Percentiles rank a stretch among this genome's conserved stretches.
Evolutionary conservation across 2,797 vertebrate genomes (phyloP).

Genomic region (Hoplostethus atlanticus): DNA sequence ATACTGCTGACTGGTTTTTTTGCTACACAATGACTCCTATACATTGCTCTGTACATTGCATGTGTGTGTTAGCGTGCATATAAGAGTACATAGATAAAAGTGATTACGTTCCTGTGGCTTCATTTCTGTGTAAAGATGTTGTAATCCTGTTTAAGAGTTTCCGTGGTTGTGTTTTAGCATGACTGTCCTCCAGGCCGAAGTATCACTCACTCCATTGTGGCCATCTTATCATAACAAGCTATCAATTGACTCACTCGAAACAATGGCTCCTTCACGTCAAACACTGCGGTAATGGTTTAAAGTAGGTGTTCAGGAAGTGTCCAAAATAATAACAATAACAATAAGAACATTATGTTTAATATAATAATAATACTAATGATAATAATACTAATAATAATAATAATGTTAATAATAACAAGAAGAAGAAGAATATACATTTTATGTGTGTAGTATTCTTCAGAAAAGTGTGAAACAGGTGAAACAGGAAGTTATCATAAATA

Average conservation of each 20-base stretch:
- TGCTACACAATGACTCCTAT: constrained; percentile 34
- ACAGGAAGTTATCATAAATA: too few relatives aligned
- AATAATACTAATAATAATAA: too few relatives aligned
- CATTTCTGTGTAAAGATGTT: constrained; percentile 28
- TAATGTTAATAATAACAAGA: too few relatives aligned
- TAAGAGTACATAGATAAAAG: constrained; percentile 27
- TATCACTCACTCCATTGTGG: constrained; percentile 35
- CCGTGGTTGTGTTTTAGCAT: constrained; percentile 42
- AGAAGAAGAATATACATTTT: too few relatives aligned
- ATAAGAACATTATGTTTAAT: too few relatives aligned
- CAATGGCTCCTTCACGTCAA: constrained; percentile 17
- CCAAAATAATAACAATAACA: too few relatives aligned
- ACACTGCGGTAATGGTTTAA: constrained; percentile 5
- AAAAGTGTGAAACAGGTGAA: too few relatives aligned
- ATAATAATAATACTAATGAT: too few relatives aligned
- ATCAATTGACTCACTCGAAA: constrained; percentile 36
- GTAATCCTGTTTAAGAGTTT: constrained; percentile 40
- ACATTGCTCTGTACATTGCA: constrained; percentile 6
- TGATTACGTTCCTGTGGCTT: constrained; percentile 45
- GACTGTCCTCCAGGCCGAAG: constrained; percentile 15
- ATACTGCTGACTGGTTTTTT: constrained; percentile 56
- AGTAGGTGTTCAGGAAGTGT: too few relatives aligned
- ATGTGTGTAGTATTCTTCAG: too few relatives aligned
- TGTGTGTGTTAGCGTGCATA: constrained; percentile 1
- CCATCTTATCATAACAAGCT: neutral